Conservation (phyloP, 2,113 vertebrate species). For the Stercorarius parasiticus region DNA sequence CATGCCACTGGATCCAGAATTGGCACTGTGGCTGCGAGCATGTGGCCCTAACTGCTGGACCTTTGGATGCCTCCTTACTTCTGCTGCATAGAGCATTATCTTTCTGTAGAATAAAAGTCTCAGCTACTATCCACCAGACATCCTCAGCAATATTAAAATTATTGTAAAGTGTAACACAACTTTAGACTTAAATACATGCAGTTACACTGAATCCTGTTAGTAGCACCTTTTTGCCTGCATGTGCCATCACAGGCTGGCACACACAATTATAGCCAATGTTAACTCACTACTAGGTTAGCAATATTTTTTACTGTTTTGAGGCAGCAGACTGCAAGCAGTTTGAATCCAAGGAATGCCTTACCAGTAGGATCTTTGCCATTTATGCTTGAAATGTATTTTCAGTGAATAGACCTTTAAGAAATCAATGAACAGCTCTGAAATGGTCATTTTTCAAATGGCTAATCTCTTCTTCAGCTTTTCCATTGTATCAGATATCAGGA, state of each 20-base stretch:
- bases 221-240: not conserved
- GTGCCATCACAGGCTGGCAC: not conserved
- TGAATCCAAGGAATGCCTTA: not conserved
- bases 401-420: conserved; percentile 28
- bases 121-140: not conserved
- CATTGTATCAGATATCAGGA: conserved; percentile 20
- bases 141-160: not conserved
- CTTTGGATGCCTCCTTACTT: not conserved
- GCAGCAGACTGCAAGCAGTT: not conserved
- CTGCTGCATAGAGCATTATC: not conserved
- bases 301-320: not conserved
- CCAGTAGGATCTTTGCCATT: not conserved
- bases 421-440: conserved; percentile 30
- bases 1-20: not conserved
- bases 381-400: conserved; percentile 8
- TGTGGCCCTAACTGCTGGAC: not conserved
- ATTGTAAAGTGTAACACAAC: not conserved
- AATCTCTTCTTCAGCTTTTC: conserved; percentile 39
- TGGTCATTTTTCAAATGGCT: conserved; percentile 48
- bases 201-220: not conserved
- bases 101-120: not conserved
- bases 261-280: not conserved
- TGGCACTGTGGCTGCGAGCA: not conserved
- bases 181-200: not conserved
- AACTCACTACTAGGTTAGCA: not conserved